Evolutionary conservation across 2,888 invertebrate genomes (phyloP).

Genomic region (Drosophila neoperkinsi): DNA sequence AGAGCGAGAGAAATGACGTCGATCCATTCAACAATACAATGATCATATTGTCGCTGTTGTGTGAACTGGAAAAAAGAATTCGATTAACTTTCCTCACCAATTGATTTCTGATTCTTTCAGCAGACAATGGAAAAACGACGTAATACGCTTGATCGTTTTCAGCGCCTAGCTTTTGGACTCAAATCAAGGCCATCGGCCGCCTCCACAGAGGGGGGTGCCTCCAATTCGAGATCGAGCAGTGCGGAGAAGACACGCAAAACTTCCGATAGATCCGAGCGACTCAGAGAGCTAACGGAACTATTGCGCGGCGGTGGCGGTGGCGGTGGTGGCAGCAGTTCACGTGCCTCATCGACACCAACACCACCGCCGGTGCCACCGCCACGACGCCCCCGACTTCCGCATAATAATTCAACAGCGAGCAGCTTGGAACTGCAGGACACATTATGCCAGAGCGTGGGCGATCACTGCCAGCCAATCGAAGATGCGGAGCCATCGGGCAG

Average conservation of each 20-base stretch:
- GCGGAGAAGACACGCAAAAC: constrained; percentile 78
- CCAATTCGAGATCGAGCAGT: constrained; percentile 36
- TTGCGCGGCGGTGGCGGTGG: constrained; percentile 87
- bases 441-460: constrained; percentile 8
- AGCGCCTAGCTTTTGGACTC: constrained; percentile 90
- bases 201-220: constrained; percentile 32
- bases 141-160: constrained; percentile 93
- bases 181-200: constrained; percentile 75
- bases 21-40: constrained; percentile 44
- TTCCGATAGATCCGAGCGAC: constrained; percentile 90
- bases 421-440: constrained; percentile 83
- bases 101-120: constrained; percentile 57
- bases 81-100: constrained; percentile 9
- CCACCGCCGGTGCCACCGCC: constrained; percentile 87
- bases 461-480: constrained; percentile 21
- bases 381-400: constrained; percentile 84
- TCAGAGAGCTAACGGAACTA: constrained; percentile 91
- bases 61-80: constrained; percentile 5
- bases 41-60: constrained; percentile 7
- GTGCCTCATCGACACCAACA: constrained; percentile 87
- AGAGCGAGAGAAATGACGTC: constrained; percentile 1
- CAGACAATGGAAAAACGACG: constrained; percentile 85
- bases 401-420: constrained; percentile 84
- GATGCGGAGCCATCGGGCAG: constrained; percentile 42
- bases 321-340: constrained; percentile 63